Conservation (phyloP, 1,140 invertebrate genomes). For the Scaptomyza hsui region DNA sequence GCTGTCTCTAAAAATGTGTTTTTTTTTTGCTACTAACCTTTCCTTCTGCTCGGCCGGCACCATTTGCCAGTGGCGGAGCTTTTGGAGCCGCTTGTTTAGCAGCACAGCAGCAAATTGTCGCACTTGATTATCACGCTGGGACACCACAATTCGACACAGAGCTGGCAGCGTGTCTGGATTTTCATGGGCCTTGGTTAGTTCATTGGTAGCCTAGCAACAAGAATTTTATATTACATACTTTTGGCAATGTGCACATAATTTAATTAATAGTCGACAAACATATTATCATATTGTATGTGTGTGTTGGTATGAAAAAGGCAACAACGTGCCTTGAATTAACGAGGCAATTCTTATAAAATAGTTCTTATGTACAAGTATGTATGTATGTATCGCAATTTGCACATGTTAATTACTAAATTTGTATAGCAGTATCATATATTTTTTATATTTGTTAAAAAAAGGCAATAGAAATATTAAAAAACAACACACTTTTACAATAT, state of each 20-base stretch:
- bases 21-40: slow-evolving; percentile 79
- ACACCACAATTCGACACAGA: slow-evolving; percentile 86
- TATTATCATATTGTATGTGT: slow-evolving; percentile 12
- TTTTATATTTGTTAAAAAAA: no score
- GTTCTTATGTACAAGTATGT: neutral
- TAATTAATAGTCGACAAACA: slow-evolving; percentile 28
- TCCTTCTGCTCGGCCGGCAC: slow-evolving; percentile 85
- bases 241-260: slow-evolving; percentile 11
- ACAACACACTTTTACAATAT: neutral
- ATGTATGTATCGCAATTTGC: slow-evolving; percentile 42
- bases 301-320: slow-evolving; percentile 1
- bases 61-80: slow-evolving; percentile 87
- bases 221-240: slow-evolving; percentile 10
- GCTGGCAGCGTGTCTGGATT: slow-evolving; percentile 86
- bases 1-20: neutral
- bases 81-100: slow-evolving; percentile 86
- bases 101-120: slow-evolving; percentile 89
- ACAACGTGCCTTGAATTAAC: slow-evolving; percentile 31
- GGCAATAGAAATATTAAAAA: neutral
- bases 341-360: neutral
- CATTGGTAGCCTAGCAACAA: slow-evolving; percentile 86
- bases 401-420: slow-evolving; percentile 25
- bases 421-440: slow-evolving; percentile 1
- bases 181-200: slow-evolving; percentile 87
- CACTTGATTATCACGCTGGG: slow-evolving; percentile 86